These are phyloP conservation scores for Cantharis lateralis DNA, from an alignment of 2,888 invertebrate species.

Conservation along the genomic window DNA sequence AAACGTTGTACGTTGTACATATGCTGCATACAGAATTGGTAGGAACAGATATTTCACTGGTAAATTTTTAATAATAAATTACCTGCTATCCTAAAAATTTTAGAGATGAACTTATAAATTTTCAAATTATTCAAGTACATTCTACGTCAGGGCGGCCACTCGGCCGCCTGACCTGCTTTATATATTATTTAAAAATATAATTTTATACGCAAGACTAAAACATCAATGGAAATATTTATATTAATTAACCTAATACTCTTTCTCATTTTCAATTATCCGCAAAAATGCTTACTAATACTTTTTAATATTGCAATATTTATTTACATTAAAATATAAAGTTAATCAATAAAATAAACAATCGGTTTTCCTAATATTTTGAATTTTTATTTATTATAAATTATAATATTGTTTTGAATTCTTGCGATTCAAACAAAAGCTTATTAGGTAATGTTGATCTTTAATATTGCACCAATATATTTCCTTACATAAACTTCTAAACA, in stretches of 20 bases:
- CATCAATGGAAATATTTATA: background rate
- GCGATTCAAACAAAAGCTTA: background rate
- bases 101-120: too few relatives aligned
- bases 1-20: too few relatives aligned
- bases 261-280: background rate
- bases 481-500: too few relatives aligned
- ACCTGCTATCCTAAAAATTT: too few relatives aligned
- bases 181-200: background rate
- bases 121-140: too few relatives aligned
- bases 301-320: background rate
- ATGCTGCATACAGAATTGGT: too few relatives aligned
- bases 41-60: too few relatives aligned
- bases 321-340: background rate
- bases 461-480: too few relatives aligned
- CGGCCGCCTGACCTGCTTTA: too few relatives aligned
- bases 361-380: background rate
- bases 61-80: too few relatives aligned
- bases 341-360: background rate
- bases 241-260: background rate
- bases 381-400: background rate
- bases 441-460: too few relatives aligned
- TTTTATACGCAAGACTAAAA: background rate
- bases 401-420: background rate
- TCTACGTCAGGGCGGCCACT: too few relatives aligned
- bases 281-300: background rate